Conservation (phyloP, 2,113 vertebrate species). For the Halcyon senegalensis region DNA sequence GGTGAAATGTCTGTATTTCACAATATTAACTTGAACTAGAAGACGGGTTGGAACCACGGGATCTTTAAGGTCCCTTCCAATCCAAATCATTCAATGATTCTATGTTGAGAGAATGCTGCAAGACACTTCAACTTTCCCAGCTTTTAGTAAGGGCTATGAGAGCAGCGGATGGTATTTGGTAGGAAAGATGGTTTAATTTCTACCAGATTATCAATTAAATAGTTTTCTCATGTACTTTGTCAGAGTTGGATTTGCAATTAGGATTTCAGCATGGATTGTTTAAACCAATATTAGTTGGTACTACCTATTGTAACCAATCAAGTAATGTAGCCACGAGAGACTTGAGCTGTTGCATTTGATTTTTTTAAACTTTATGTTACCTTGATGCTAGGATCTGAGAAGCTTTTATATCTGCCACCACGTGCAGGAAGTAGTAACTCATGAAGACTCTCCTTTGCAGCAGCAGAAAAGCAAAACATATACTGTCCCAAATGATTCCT, state of each 20-base stretch:
- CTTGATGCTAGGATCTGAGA: conserved; percentile 96
- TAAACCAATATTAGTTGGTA: not conserved
- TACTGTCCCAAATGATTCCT: conserved; percentile 99
- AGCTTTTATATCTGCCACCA: conserved; percentile 96
- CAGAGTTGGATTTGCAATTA: not conserved
- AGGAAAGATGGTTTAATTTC: not conserved
- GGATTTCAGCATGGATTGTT: not conserved
- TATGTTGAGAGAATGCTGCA: not conserved
- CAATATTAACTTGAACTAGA: no score
- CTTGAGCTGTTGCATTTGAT: not conserved
- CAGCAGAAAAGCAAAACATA: conserved; percentile 96
- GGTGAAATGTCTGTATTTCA: no score
- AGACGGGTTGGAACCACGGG: not conserved
- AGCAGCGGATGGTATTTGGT: not conserved
- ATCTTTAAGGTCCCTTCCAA: not conserved
- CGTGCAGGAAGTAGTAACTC: conserved; percentile 98
- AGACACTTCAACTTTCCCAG: not conserved
- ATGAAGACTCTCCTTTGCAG: conserved; percentile 97
- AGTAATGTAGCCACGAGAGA: not conserved
- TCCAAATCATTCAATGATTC: not conserved
- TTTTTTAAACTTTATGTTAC: conserved; percentile 69
- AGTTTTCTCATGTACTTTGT: not conserved
- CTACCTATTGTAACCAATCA: not conserved
- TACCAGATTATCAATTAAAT: not conserved
- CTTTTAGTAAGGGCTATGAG: not conserved